These are phyloP conservation scores for Dendropsophus ebraccatus DNA, from an alignment of 2,113 vertebrate species.

Conservation along the genomic window DNA sequence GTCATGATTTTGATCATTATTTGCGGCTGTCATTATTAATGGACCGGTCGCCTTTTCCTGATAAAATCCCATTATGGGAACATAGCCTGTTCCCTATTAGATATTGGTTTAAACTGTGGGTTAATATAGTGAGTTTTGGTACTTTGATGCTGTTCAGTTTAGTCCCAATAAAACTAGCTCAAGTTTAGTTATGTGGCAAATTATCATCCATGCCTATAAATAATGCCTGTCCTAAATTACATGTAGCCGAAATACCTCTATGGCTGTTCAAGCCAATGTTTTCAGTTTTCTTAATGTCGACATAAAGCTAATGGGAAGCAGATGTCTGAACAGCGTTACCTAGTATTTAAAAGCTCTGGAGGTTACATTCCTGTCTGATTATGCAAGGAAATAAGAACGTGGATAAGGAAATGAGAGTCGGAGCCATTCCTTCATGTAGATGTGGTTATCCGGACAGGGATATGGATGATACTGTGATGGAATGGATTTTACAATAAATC, in stretches of 20 bases:
- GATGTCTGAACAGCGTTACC: background rate
- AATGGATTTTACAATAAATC: slow-evolving; percentile 30
- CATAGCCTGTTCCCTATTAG: too few species aligned
- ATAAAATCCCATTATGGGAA: too few species aligned
- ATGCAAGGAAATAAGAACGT: slow-evolving; percentile 22
- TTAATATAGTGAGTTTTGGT: background rate
- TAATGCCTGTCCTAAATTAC: background rate
- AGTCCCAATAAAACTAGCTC: background rate
- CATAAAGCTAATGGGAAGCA: rapidly evolving
- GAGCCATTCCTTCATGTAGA: background rate
- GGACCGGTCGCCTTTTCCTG: too few species aligned
- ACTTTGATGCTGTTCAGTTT: background rate
- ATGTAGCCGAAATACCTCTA: background rate
- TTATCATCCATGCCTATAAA: background rate
- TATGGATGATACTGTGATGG: background rate
- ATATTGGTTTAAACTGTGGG: background rate
- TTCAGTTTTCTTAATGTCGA: slow-evolving; percentile 38
- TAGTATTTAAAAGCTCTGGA: slow-evolving; percentile 23
- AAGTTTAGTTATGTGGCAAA: background rate
- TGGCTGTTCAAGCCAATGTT: slow-evolving; percentile 5
- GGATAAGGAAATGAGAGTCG: slow-evolving; percentile 46
- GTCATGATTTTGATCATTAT: too few species aligned
- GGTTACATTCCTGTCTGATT: slow-evolving; percentile 16
- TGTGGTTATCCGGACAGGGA: slow-evolving; percentile 27
- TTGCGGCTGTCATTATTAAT: too few species aligned